phyloP scores from a whole-genome alignment of 2,888 invertebrate genomes.

The Resseliella maxima region DNA sequence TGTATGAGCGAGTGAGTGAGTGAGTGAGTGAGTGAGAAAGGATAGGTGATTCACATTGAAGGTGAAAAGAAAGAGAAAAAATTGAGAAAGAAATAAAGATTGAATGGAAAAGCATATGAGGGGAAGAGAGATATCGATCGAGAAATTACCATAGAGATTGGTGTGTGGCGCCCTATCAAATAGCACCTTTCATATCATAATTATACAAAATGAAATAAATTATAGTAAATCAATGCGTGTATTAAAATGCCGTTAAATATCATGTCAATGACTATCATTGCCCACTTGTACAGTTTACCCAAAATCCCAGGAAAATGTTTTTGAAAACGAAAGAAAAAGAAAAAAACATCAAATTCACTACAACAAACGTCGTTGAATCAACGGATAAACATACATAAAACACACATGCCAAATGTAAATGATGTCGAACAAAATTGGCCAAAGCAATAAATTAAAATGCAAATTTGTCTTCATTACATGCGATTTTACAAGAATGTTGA shows the following conservation, averaged over 20 bases:
- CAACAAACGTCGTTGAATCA: not conserved
- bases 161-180: too few species aligned
- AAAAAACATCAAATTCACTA: not conserved
- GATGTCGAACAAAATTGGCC: constrained; percentile 35
- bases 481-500: constrained; percentile 51
- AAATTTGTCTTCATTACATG: constrained; percentile 48
- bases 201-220: constrained; percentile 12
- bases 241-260: constrained; percentile 47
- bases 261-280: not conserved
- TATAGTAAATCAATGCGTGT: constrained; percentile 22
- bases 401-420: constrained; percentile 45
- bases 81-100: too few species aligned
- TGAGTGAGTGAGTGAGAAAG: too few species aligned
- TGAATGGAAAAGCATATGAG: too few species aligned
- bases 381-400: not conserved
- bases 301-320: too few species aligned
- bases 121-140: too few species aligned
- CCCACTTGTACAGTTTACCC: not conserved
- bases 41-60: too few species aligned
- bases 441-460: constrained; percentile 23
- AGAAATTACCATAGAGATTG: too few species aligned
- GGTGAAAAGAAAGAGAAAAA: too few species aligned
- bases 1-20: too few species aligned
- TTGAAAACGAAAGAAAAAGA: not conserved
- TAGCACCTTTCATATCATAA: constrained; percentile 39